Conservation (phyloP, 2,888 invertebrate species). For the Plebejus melissa region DNA sequence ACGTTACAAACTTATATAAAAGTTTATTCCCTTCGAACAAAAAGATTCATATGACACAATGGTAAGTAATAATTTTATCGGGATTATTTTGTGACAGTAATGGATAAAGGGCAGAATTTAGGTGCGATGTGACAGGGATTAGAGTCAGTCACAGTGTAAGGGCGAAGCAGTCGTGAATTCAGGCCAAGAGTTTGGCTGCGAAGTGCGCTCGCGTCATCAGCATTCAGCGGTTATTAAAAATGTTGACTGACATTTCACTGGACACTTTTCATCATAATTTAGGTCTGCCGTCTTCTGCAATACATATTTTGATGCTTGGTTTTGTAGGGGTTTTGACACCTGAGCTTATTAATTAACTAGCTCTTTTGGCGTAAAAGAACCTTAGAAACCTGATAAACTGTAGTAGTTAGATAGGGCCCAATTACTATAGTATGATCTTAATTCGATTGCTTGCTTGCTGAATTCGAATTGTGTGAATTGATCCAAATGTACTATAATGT, state of each 20-base stretch:
- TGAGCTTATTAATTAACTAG: too few species aligned
- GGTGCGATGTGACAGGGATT: neutral
- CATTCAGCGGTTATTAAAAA: neutral
- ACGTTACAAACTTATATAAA: neutral
- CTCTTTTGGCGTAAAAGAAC: too few species aligned
- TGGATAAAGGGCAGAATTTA: neutral
- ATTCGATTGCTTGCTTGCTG: too few species aligned
- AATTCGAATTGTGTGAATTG: too few species aligned
- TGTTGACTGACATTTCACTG: neutral
- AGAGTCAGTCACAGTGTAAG: neutral
- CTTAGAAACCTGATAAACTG: too few species aligned
- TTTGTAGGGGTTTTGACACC: too few species aligned
- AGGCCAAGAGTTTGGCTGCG: slow-evolving; percentile 3
- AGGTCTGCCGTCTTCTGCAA: neutral
- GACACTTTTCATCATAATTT: neutral
- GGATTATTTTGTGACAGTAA: slow-evolving; percentile 1
- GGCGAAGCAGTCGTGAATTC: neutral
- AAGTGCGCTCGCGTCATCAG: neutral
- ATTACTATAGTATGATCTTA: too few species aligned
- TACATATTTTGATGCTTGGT: too few species aligned
- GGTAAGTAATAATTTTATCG: neutral
- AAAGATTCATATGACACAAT: neutral
- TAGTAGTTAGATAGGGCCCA: too few species aligned
- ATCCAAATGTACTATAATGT: too few species aligned
- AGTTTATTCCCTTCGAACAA: too few species aligned